Percentiles rank a stretch among this genome's conserved stretches.
These are phyloP conservation scores for Uropetala carovei DNA, from an alignment of 2,888 invertebrate genomes.

Conservation along the genomic window DNA sequence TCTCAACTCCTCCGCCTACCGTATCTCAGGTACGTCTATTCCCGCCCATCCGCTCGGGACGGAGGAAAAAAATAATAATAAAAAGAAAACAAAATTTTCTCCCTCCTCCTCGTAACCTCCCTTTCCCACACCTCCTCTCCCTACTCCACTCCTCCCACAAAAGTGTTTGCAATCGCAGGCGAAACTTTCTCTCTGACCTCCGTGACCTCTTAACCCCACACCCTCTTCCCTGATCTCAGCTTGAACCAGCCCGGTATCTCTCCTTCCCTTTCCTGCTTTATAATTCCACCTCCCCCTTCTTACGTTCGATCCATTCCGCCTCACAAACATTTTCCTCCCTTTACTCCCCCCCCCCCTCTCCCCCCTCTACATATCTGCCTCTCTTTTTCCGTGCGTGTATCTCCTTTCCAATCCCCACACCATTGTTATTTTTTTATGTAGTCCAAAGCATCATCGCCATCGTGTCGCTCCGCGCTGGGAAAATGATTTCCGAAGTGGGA, in stretches of 20 bases:
- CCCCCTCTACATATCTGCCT: background rate
- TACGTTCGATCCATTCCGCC: background rate
- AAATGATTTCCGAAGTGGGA: background rate
- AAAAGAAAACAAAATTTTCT: slow-evolving; percentile 10
- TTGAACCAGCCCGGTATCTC: background rate
- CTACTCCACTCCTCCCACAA: slow-evolving; percentile 23
- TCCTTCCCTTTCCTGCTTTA: background rate
- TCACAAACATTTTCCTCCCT: background rate
- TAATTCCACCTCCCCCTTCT: background rate
- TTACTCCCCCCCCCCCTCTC: background rate
- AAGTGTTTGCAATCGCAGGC: slow-evolving; percentile 53
- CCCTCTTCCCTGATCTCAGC: background rate
- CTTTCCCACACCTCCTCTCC: background rate
- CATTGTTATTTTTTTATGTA: slow-evolving; percentile 30
- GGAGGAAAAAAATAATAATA: background rate
- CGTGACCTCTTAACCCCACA: slow-evolving; percentile 53
- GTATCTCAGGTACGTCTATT: background rate
- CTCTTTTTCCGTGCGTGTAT: background rate
- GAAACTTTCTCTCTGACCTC: slow-evolving; percentile 38
- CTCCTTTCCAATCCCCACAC: slow-evolving; percentile 40
- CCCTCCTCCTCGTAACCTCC: background rate
- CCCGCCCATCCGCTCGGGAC: background rate
- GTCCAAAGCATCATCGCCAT: background rate
- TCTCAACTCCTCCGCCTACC: slow-evolving; percentile 5
- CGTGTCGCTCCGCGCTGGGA: slow-evolving; percentile 22